Base-by-base conservation (phyloP, 2,113 vertebrate genomes). In the Hoplias malabaricus region DNA sequence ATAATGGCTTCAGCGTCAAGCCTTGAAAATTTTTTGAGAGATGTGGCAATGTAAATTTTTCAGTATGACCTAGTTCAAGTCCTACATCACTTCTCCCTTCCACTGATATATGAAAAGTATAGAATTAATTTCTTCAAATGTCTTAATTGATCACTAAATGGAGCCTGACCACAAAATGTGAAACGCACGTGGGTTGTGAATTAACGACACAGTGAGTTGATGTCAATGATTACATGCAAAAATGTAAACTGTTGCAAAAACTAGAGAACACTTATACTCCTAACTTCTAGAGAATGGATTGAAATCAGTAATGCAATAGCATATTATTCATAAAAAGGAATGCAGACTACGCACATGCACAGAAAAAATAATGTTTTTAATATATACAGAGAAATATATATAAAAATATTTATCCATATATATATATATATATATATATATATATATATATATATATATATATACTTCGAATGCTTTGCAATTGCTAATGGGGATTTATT, bases 401-500 rank as follows among this genome's bases (percentile, higher is more conserved):
- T 73, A 73, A 43, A 86, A 74, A 89, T 89, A 89, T 90, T 91
- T 93, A 91, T 91, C 90, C 91, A 90, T 75, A 85, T 88, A 88
- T 84, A 86, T 85, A 80, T 74, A 72, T 62, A 72, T 65, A 82
- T 69, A 72, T 53, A 78, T 43, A 72, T 67, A 75, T 72, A n/a
- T n/a, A 90, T 87, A 88, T 88, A 86, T 87, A 68, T 81, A 82
- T 80, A 84, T 78, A 89, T 91, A 87, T 92, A 92, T 93, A 91
- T 92, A 91, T 93, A 90, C 87, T 92, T 92, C 92, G 90, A 93
- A 93, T 93, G 92, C 91, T 92, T 92, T 93, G 92, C 92, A 93
- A 91, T 77, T 83, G 78, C 82, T 77, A 77, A 77, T 83, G 78
- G 78, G 74, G 38, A 80, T 83, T 77, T 91, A 87, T 91, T 90